Conservation (phyloP, 1,140 invertebrate genomes). For the Elymnias hypermnestra region DNA sequence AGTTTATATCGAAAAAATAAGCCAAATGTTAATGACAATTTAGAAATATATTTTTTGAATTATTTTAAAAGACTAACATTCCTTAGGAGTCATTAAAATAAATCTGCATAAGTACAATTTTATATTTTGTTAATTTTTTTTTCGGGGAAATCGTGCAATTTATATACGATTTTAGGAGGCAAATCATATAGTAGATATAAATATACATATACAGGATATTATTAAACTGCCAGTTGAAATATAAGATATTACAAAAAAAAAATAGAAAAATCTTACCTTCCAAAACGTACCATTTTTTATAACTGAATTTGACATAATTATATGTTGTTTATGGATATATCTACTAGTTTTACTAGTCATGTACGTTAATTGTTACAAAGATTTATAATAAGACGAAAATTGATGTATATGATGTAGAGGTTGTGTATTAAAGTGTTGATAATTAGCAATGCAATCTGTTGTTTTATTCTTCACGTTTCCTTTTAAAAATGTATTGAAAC, state of each 20-base stretch:
- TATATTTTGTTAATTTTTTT: background rate
- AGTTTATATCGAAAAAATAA: no score
- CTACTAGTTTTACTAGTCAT: background rate
- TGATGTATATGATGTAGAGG: background rate
- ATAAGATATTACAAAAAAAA: no score
- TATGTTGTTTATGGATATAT: background rate
- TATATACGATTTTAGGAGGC: no score
- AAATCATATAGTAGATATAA: no score
- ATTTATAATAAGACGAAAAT: background rate
- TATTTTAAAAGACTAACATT: slow-evolving; percentile 2
- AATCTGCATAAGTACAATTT: slow-evolving; percentile 5
- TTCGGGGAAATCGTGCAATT: background rate
- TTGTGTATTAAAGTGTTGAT: slow-evolving; percentile 7
- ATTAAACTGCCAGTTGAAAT: no score
- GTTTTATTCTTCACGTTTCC: background rate
- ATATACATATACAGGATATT: no score
- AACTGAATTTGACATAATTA: background rate
- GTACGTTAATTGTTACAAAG: background rate
- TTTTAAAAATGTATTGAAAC: no score
- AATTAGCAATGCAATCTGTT: background rate
- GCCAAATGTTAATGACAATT: background rate
- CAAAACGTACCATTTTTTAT: background rate
- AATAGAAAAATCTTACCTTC: no score
- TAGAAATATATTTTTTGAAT: slow-evolving; percentile 1
- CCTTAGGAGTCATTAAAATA: background rate